phyloP scores from a whole-genome alignment of 2,113 vertebrate species.

The Cebidichthys violaceus region DNA sequence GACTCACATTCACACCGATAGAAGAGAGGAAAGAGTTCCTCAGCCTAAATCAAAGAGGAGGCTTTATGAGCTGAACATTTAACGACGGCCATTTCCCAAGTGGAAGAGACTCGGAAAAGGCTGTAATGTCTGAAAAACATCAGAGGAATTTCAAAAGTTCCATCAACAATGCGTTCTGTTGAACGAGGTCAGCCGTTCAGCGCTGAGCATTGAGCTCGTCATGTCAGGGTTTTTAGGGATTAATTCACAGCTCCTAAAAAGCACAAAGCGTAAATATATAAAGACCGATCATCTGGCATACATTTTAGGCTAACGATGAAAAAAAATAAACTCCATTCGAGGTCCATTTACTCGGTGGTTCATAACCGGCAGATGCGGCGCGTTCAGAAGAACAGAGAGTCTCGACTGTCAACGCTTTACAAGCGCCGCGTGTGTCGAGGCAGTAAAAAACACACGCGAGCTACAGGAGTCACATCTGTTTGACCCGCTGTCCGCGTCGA shows the following conservation, averaged over 20 bases:
- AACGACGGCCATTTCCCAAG: neutral
- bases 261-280: neutral
- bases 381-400: neutral
- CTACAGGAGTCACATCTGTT: neutral
- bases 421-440: neutral
- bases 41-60: neutral
- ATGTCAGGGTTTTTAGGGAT: neutral
- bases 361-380: neutral
- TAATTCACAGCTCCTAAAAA: neutral
- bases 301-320: neutral
- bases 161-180: neutral
- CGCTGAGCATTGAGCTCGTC: neutral
- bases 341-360: neutral
- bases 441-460: neutral
- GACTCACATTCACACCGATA: conserved; percentile 51
- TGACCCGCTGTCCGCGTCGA: neutral
- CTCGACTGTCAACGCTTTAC: too few relatives aligned
- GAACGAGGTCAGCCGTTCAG: neutral
- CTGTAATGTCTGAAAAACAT: neutral
- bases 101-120: neutral
- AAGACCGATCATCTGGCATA: neutral
- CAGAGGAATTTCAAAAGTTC: neutral
- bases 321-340: neutral
- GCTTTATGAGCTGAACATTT: neutral
- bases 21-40: neutral